These are phyloP conservation scores for Caenorhabditis sp. DNA, from an alignment of 2,888 invertebrate genomes.

Conservation along the genomic window DNA sequence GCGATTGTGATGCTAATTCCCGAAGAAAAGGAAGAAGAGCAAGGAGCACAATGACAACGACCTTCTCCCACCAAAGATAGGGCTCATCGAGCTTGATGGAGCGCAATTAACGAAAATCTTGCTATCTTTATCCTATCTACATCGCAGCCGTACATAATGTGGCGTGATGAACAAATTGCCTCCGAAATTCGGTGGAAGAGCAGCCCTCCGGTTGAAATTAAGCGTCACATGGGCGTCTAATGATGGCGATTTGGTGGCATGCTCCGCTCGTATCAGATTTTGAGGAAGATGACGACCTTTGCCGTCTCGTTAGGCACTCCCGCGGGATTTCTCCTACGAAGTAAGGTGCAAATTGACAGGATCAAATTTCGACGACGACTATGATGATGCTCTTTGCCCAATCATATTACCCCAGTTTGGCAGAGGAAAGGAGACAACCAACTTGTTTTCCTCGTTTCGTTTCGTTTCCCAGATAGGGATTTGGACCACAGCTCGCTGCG, in stretches of 20 bases:
- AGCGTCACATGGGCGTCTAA: slow-evolving; percentile 61
- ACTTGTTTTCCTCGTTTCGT: slow-evolving; percentile 8
- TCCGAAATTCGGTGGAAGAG: slow-evolving; percentile 18
- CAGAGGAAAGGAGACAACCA: background rate
- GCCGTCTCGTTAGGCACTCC: slow-evolving; percentile 54
- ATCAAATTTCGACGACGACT: slow-evolving; percentile 47
- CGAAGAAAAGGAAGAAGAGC: background rate
- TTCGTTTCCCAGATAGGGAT: slow-evolving; percentile 8
- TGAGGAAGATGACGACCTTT: slow-evolving; percentile 27
- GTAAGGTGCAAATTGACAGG: slow-evolving; percentile 60
- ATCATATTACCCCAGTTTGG: slow-evolving; percentile 42
- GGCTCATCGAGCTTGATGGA: slow-evolving; percentile 43
- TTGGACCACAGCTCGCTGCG: background rate
- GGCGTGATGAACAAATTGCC: slow-evolving; percentile 64
- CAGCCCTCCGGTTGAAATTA: slow-evolving; percentile 39
- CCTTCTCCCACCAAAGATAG: slow-evolving; percentile 12
- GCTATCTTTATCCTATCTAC: slow-evolving; percentile 58
- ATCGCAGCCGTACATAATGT: slow-evolving; percentile 55
- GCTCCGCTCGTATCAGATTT: slow-evolving; percentile 53
- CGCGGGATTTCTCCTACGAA: slow-evolving; percentile 35
- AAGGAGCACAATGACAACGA: slow-evolving; percentile 7
- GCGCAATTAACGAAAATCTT: slow-evolving; percentile 52
- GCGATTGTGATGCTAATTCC: slow-evolving; percentile 57
- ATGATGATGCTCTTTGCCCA: slow-evolving; percentile 24
- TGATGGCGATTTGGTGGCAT: slow-evolving; percentile 48